Conservation (phyloP, 2,113 vertebrate species). For the Perca schrenkii region DNA sequence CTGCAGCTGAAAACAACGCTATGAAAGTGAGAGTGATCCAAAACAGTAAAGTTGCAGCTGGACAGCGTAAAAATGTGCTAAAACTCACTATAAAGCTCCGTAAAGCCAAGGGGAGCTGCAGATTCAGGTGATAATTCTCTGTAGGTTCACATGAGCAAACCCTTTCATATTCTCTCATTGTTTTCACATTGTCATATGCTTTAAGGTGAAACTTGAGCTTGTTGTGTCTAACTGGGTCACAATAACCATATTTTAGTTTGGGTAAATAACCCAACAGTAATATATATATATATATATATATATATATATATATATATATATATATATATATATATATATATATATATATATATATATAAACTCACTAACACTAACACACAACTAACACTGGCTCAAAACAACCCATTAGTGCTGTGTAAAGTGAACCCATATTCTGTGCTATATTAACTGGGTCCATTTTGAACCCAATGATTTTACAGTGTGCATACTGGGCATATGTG, state of each 20-base stretch:
- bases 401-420: not conserved
- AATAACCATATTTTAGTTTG: not conserved
- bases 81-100: too few species aligned
- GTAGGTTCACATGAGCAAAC: too few species aligned
- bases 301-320: not conserved
- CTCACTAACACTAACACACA: too few species aligned
- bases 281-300: not conserved
- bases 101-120: too few species aligned
- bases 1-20: not conserved
- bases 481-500: slow-evolving; percentile 15
- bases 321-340: too few species aligned
- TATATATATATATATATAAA: not conserved
- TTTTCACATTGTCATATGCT: not conserved
- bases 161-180: too few species aligned
- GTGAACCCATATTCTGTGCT: not conserved
- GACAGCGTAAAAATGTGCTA: too few species aligned
- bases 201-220: not conserved
- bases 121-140: too few species aligned
- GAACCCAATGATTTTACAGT: not conserved
- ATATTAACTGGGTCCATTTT: not conserved
- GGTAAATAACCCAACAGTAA: not conserved
- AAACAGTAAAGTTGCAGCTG: too few species aligned
- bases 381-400: not conserved
- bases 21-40: not conserved
- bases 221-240: not conserved